These are phyloP conservation scores for Acanthosepion esculentum DNA, from an alignment of 2,888 invertebrate genomes.

Conservation along the genomic window DNA sequence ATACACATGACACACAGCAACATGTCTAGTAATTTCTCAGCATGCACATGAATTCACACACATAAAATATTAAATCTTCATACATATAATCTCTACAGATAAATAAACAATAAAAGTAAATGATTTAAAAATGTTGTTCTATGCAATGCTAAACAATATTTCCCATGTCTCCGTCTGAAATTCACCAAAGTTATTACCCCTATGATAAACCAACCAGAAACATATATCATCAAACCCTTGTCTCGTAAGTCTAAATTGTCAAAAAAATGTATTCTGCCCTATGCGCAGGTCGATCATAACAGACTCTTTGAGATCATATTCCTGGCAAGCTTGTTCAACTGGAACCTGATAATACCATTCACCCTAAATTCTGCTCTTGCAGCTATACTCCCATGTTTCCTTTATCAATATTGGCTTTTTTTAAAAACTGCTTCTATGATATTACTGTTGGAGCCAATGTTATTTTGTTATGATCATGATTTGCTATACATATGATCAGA, in stretches of 20 bases:
- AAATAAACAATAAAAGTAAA: slow-evolving; percentile 15
- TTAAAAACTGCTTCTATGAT: too few relatives aligned
- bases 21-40: neutral
- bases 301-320: too few relatives aligned
- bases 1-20: neutral
- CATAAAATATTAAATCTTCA: neutral
- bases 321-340: too few relatives aligned
- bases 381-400: too few relatives aligned
- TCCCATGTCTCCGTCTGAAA: neutral
- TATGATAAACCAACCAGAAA: neutral
- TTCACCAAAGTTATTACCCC: neutral
- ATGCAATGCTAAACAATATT: neutral
- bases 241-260: neutral
- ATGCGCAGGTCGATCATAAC: too few relatives aligned
- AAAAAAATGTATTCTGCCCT: neutral
- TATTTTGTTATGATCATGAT: too few relatives aligned
- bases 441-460: too few relatives aligned
- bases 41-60: neutral
- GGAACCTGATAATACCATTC: too few relatives aligned
- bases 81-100: neutral
- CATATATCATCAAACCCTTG: neutral
- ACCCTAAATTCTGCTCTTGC: too few relatives aligned
- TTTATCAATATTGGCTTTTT: too few relatives aligned
- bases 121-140: neutral
- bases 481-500: too few relatives aligned